These are phyloP conservation scores for Morpho helenor DNA, from an alignment of 2,888 invertebrate species.

Conservation along the genomic window DNA sequence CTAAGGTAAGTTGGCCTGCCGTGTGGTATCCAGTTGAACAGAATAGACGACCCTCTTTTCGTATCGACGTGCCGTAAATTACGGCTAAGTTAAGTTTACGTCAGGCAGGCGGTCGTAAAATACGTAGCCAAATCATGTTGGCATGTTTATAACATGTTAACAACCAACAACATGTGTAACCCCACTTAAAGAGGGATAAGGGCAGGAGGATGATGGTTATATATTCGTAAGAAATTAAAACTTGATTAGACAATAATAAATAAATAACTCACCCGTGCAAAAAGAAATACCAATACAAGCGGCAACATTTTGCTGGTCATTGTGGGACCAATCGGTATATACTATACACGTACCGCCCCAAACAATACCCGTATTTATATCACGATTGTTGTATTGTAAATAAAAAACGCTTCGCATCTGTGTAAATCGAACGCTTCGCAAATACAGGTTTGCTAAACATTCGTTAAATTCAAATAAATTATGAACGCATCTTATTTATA, in stretches of 20 bases:
- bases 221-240: neutral
- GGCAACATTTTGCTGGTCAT: conserved; percentile 65
- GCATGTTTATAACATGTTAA: too few relatives aligned
- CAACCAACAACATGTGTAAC: too few relatives aligned
- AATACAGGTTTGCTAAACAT: conserved; percentile 23
- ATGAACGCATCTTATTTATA: conserved; percentile 4
- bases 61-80: too few relatives aligned
- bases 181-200: too few relatives aligned
- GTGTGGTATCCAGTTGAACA: too few relatives aligned
- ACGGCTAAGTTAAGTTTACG: too few relatives aligned
- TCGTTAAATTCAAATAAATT: neutral
- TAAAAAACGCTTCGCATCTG: conserved; percentile 47
- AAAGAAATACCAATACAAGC: conserved; percentile 53
- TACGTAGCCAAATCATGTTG: too few relatives aligned
- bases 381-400: conserved; percentile 23
- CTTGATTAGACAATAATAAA: conserved; percentile 4
- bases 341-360: conserved; percentile 54
- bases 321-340: conserved; percentile 62
- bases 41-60: too few relatives aligned
- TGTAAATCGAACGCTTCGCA: conserved; percentile 37
- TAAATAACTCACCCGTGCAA: conserved; percentile 55
- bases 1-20: too few relatives aligned
- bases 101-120: too few relatives aligned
- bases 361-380: conserved; percentile 55
- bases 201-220: too few relatives aligned